Evolutionary conservation across 2,797 vertebrate genomes (phyloP).

Genomic region (Sebastes cheni): DNA sequence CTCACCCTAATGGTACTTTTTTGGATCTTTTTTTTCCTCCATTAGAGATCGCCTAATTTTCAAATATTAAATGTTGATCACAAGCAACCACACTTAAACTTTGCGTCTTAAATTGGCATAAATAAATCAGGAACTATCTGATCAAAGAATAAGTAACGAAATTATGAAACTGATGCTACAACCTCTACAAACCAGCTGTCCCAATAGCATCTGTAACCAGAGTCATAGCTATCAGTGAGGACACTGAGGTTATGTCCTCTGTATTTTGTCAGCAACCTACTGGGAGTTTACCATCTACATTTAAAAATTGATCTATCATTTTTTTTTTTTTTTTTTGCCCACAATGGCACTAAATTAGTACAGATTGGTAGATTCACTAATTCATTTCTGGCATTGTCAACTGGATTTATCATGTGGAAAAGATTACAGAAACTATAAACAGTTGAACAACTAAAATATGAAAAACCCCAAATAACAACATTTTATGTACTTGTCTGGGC

Average conservation of each 20-base stretch:
- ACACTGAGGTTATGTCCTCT: too few relatives aligned
- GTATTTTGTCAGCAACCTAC: not conserved
- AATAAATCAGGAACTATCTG: not conserved
- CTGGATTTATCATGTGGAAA: not conserved
- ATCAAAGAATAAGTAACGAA: not conserved
- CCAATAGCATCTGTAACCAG: not conserved
- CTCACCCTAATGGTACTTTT: not conserved
- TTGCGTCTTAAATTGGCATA: not conserved
- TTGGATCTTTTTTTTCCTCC: not conserved
- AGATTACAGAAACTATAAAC: not conserved
- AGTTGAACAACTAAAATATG: not conserved
- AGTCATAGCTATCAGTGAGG: not conserved
- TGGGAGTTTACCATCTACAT: not conserved
- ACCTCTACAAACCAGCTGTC: not conserved
- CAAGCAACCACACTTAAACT: not conserved
- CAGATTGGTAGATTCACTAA: not conserved
- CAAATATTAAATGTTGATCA: fast-evolving
- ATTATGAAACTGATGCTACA: not conserved
- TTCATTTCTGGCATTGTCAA: not conserved
- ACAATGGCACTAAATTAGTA: not conserved
- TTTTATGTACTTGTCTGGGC: not conserved
- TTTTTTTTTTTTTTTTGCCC: not conserved
- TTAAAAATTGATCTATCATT: not conserved
- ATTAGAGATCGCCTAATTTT: not conserved
- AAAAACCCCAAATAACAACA: not conserved